phyloP scores from a whole-genome alignment of 1,140 invertebrate species.

The Drosophila repletoides region DNA sequence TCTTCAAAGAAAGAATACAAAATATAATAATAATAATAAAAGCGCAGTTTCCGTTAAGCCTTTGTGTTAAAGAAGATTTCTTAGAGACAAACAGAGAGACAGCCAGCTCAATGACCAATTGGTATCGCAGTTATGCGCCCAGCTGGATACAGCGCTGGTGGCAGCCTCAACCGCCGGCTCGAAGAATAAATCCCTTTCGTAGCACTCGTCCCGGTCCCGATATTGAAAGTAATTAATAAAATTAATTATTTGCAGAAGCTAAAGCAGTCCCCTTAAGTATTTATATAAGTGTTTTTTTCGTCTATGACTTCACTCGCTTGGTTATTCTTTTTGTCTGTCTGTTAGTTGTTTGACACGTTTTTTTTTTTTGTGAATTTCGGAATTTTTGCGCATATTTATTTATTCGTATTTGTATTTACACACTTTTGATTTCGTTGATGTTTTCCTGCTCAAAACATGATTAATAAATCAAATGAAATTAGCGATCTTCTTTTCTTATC shows the following conservation, averaged over 20 bases:
- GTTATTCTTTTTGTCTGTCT: conserved; percentile 37
- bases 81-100: not conserved
- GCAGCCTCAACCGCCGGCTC: conserved; percentile 38
- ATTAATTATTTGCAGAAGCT: conserved; percentile 19
- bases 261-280: conserved; percentile 7
- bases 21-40: conserved; percentile 11
- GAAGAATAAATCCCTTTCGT: conserved; percentile 67
- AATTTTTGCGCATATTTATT: conserved; percentile 33
- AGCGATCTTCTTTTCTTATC: conserved; percentile 5
- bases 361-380: conserved; percentile 28
- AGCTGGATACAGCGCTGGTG: conserved; percentile 69
- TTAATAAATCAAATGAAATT: conserved; percentile 8
- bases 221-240: conserved; percentile 57
- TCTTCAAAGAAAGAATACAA: conserved; percentile 9
- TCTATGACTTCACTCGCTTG: conserved; percentile 40
- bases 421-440: conserved; percentile 26
- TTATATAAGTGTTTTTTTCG: conserved; percentile 38
- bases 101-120: conserved; percentile 52
- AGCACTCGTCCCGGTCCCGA: conserved; percentile 63
- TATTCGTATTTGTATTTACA: conserved; percentile 17
- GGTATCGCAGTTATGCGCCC: conserved; percentile 73
- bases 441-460: conserved; percentile 15
- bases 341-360: conserved; percentile 66
- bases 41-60: conserved; percentile 58
- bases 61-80: not conserved